Evolutionary conservation across 2,797 vertebrate genomes (phyloP), one percentile per base, ranked within the genome.

Genomic region (Neomorphus geoffroyi): DNA sequence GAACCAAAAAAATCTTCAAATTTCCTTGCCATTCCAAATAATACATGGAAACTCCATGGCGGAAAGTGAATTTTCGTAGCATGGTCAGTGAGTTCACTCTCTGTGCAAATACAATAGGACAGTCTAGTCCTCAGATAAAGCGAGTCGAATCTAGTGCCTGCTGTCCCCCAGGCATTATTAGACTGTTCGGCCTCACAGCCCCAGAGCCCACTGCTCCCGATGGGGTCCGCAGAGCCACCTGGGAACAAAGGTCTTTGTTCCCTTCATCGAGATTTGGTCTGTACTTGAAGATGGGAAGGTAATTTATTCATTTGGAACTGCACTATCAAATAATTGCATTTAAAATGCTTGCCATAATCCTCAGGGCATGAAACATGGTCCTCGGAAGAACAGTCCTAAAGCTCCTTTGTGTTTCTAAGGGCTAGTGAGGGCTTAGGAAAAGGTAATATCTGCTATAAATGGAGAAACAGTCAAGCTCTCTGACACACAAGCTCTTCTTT

Each of bases 301-400:
- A 93, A 88, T 88, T 86, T 77, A 84, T 93, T 94, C 5, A 45
- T 86, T 81, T 94, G 45, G 94, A 93, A 70, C 37, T 3, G 0
- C 27, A 32, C 24, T 66, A 77, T 94, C 73, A 95, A 95, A 87
- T 81, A 79, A 93, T 81, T 84, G n/a, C 32, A 17, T 93, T 89
- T 91, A 46, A 80, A 89, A 91, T 18, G 23, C 56, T 66, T 70
- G 43, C 35, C n/a, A 7, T 87, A 81, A 89, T 85, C 74, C 66
- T 73, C 35, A 37, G 37, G 43, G 35, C 12, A 51, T 32, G 43
- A 96, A 91, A 61, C n/a, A 28, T 0, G 8, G 51, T 18, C 4
- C 62, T 57, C 3, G 0, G 41, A 72, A 46, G 39, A 78, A 21
- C 3, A 4, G 14, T 37, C 23, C 35, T 35, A 27, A 27, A 72